A percentile compares a stretch with the other conserved stretches of the same genome.
Conservation (phyloP, 2,113 vertebrate genomes). For the Hyperoodon ampullatus region DNA sequence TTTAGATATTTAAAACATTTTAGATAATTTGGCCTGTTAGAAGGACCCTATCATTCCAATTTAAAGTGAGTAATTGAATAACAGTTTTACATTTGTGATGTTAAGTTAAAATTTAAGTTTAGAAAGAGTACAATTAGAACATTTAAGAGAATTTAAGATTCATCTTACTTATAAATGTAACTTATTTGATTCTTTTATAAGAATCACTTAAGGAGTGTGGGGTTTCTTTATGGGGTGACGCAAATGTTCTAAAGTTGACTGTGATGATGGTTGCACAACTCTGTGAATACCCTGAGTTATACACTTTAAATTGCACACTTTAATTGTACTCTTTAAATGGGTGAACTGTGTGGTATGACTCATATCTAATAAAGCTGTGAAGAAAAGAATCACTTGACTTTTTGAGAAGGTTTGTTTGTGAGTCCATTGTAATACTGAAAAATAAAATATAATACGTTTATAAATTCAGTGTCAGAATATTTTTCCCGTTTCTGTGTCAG, state of each 20-base stretch:
- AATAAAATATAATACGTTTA: background rate
- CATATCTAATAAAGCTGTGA: background rate
- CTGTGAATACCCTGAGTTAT: background rate
- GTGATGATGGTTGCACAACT: background rate
- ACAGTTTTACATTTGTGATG: background rate
- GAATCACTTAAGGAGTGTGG: background rate
- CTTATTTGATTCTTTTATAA: background rate
- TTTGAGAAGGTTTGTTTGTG: background rate
- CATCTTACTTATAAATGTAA: background rate
- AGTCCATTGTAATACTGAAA: background rate
- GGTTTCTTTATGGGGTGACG: background rate
- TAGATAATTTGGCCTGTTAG: background rate
- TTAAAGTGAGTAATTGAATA: background rate
- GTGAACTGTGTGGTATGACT: background rate
- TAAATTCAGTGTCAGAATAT: background rate
- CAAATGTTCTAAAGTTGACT: background rate
- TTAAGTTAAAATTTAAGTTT: slow-evolving; percentile 21
- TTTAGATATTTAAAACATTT: slow-evolving; percentile 26
- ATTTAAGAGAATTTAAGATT: background rate
- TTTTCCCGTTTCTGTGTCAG: background rate
- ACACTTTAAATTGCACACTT: background rate
- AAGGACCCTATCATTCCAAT: background rate
- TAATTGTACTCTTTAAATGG: background rate
- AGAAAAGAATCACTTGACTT: background rate
- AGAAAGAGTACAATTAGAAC: background rate